phyloP scores from a whole-genome alignment of 2,113 vertebrate genomes.

The Carlito syrichta region DNA sequence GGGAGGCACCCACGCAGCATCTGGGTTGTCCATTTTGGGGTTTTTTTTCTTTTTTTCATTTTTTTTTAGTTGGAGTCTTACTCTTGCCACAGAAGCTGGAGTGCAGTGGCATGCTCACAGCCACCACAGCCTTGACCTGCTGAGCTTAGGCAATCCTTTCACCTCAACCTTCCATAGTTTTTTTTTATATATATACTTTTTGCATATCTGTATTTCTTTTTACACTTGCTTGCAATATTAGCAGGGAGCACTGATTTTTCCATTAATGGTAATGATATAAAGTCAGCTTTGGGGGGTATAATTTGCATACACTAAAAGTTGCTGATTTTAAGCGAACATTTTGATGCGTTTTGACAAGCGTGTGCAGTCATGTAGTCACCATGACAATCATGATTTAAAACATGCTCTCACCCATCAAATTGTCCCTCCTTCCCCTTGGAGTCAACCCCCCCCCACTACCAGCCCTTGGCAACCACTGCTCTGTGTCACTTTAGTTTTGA shows the following conservation, averaged over 20 bases:
- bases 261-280: background rate
- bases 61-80: too few relatives aligned
- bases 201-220: background rate
- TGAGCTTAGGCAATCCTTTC: too few relatives aligned
- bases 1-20: background rate
- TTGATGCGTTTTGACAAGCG: constrained; percentile 8
- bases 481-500: background rate
- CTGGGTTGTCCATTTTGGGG: background rate
- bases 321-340: background rate
- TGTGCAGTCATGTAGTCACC: background rate
- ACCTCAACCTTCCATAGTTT: too few relatives aligned
- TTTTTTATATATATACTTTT: background rate
- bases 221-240: background rate
- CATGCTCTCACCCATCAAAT: background rate
- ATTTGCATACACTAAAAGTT: background rate
- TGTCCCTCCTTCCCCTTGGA: background rate
- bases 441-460: background rate
- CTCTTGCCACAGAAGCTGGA: too few relatives aligned
- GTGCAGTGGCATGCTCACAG: too few relatives aligned
- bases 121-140: too few relatives aligned
- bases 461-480: background rate
- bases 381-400: background rate
- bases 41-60: too few relatives aligned
- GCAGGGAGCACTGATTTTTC: background rate
- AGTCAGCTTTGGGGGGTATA: background rate